Evolutionary conservation across 2,797 vertebrate genomes (phyloP).

Genomic region (Spatula clypeata): DNA sequence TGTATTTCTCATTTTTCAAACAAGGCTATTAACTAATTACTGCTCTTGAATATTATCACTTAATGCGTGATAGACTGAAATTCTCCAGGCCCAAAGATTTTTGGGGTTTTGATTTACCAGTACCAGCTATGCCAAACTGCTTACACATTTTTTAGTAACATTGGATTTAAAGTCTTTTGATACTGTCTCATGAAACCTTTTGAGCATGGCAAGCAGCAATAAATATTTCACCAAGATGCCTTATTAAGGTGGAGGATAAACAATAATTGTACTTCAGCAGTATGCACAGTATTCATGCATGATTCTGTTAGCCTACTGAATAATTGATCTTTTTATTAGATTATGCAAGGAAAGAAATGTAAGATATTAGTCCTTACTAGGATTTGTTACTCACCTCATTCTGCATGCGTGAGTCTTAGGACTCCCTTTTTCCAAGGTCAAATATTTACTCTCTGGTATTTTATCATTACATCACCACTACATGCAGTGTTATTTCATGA

Average conservation of each 20-base stretch:
- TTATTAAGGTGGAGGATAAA: not conserved
- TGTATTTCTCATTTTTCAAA: slow-evolving; percentile 54
- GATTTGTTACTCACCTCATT: not conserved
- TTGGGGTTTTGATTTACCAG: not conserved
- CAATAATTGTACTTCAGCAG: not conserved
- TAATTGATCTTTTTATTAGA: not conserved
- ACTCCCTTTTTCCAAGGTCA: not conserved
- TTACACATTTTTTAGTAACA: not conserved
- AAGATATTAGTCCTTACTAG: not conserved
- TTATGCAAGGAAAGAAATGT: not conserved
- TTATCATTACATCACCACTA: not conserved
- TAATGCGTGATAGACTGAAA: not conserved
- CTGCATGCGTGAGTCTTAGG: not conserved
- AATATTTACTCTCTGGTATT: not conserved
- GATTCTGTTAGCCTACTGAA: not conserved
- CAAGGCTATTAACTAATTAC: not conserved
- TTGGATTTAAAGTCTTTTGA: not conserved
- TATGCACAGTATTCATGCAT: not conserved
- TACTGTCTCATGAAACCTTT: not conserved
- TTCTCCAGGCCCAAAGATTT: not conserved
- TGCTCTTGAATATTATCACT: not conserved
- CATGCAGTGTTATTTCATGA: not conserved
- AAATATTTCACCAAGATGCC: not conserved
- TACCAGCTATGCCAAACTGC: not conserved
- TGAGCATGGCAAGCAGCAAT: not conserved